Base-by-base conservation (phyloP, 2,797 vertebrate species). In the Cuculus canorus region DNA sequence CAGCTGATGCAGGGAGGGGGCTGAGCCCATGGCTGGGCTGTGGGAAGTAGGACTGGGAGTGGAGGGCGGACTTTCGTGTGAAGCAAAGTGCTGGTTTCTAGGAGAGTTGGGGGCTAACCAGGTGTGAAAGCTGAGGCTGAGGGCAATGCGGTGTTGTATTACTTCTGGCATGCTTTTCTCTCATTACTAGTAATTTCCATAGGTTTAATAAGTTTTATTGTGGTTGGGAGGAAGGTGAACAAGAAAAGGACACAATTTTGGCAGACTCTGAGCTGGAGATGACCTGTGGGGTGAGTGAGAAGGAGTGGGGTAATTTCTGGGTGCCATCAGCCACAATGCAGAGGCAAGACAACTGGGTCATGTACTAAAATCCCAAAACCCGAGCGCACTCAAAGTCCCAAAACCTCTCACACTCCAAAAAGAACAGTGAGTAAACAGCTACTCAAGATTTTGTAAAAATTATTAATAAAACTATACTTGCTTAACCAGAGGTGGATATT, bases 101-200 rank as follows among this genome's bases (percentile, higher is more conserved):
- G 50, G 50, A 73, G 64, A 68, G 27, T 1, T 56, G 48, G 48
- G 66, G 50, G 82, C 69, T 73, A 84, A 72, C 16, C 0, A 5
- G 73, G 83, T 86, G 50, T 92, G 83, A 93, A 81, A 94, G 61
- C 84, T 41, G 53, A 70, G 64, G 57, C 57, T 53, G 76, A 88
- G 69, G 83, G 86, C 23, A 39, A 32, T 7, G 5, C 1, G 4
- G 76, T 70, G 52, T 91, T 89, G 43, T 39, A 70, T 83, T 86
- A 90, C 73, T 92, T 90, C 92, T 82, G 60, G 43, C 59, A 65
- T 3, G 9, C 80, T 87, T 94, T 87, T 78, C 79, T 77, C 72
- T 90, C 76, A 43, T 88, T 90, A 91, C 47, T 23, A 61, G 48
- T 47, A 28, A 86, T 92, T 96, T 91, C 61, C 72, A 83, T 30